Percentiles rank a stretch among this genome's conserved stretches.
Conservation (phyloP, 2,113 vertebrate genomes). For the Chascanopsetta lugubris region DNA sequence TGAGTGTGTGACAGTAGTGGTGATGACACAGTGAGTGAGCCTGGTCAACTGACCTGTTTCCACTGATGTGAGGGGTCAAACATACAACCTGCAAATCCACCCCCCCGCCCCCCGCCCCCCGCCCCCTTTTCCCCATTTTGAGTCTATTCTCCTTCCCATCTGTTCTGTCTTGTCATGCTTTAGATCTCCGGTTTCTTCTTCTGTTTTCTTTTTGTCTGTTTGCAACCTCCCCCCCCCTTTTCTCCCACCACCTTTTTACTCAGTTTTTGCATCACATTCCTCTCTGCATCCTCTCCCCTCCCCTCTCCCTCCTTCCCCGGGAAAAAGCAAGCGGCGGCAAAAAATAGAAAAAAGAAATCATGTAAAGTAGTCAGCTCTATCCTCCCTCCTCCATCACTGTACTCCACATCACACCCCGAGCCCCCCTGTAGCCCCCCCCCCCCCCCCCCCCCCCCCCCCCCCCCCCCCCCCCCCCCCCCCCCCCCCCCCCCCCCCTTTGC, state of each 20-base stretch:
- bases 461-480: constrained; percentile 49
- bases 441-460: constrained; percentile 18
- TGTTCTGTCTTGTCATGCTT: not conserved
- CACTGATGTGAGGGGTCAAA: constrained; percentile 26
- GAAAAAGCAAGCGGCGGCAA: constrained; percentile 26
- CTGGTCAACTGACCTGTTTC: constrained; percentile 62
- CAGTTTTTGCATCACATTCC: not conserved
- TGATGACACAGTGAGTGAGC: constrained; percentile 32
- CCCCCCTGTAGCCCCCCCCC: constrained; percentile 13
- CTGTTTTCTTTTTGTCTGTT: not conserved
- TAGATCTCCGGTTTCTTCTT: not conserved
- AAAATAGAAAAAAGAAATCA: constrained; percentile 24
- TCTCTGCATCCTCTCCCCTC: constrained; percentile 4
- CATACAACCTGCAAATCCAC: constrained; percentile 15
- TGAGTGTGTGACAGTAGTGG: constrained; percentile 45
- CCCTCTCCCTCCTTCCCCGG: constrained; percentile 14
- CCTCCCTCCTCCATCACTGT: constrained; percentile 52
- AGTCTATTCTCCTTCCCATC: not conserved
- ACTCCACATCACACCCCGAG: constrained; percentile 43
- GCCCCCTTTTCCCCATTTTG: not conserved
- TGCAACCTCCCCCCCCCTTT: not conserved
- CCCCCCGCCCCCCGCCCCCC: no score
- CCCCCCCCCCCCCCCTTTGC: constrained; percentile 29
- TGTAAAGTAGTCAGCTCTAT: constrained; percentile 47
- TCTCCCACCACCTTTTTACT: not conserved